phyloP scores from a whole-genome alignment of 64 coral and sea anemone genomes.

The Actinia tenebrosa region DNA sequence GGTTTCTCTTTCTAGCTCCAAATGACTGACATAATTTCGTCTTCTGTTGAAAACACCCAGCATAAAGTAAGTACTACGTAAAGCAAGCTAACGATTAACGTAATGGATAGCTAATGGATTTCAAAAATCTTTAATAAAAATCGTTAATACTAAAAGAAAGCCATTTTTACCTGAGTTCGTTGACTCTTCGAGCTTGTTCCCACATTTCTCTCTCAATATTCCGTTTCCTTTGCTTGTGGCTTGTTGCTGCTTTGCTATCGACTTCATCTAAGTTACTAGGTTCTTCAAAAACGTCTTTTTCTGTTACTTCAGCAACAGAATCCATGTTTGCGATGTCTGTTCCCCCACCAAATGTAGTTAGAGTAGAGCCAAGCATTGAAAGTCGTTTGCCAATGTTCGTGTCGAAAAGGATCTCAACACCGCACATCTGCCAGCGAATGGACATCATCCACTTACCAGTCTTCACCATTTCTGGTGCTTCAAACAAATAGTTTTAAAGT shows the following conservation, averaged over 20 bases:
- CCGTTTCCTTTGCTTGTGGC: slow-evolving; percentile 24
- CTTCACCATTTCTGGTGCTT: slow-evolving; percentile 52
- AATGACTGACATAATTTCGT: slow-evolving; percentile 40
- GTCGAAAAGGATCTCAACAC: slow-evolving; percentile 88
- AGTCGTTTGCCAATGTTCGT: slow-evolving; percentile 90
- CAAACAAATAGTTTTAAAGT: not conserved
- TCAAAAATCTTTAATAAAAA: too few relatives aligned
- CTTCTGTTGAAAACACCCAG: slow-evolving; percentile 39
- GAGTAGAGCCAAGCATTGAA: slow-evolving; percentile 73
- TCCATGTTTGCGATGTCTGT: slow-evolving; percentile 94
- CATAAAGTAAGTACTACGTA: not conserved
- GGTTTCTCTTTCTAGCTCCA: slow-evolving; percentile 70
- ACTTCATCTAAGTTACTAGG: slow-evolving; percentile 49
- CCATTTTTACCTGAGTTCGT: slow-evolving; percentile 69
- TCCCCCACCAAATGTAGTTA: slow-evolving; percentile 84
- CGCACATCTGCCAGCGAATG: slow-evolving; percentile 94
- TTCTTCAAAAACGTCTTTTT: slow-evolving; percentile 47
- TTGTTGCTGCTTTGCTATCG: not conserved
- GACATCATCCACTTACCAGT: slow-evolving; percentile 99
- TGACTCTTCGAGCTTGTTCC: slow-evolving; percentile 89
- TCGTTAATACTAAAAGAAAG: not conserved
- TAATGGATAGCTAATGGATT: too few relatives aligned
- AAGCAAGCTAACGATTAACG: too few relatives aligned
- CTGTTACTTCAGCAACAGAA: slow-evolving; percentile 77
- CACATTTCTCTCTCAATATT: slow-evolving; percentile 96